Conservation (phyloP, 2,888 invertebrate genomes). For the Chrysolina americana region DNA sequence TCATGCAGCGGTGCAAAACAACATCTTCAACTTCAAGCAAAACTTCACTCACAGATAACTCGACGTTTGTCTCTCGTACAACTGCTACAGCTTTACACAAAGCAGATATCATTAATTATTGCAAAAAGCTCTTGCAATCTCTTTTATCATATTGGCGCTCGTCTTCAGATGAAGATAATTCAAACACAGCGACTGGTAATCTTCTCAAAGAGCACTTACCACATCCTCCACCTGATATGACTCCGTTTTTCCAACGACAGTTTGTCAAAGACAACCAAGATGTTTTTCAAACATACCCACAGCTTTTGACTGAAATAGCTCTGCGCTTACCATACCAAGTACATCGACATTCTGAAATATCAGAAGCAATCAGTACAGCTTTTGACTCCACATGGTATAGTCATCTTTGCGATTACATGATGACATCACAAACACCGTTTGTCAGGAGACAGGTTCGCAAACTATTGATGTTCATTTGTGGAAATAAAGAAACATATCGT, state of each 20-base stretch:
- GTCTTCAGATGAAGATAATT: constrained; percentile 67
- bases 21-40: constrained; percentile 58
- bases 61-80: constrained; percentile 77
- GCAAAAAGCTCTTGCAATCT: constrained; percentile 79
- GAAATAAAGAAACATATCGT: constrained; percentile 95
- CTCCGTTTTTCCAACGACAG: constrained; percentile 93
- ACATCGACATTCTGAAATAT: constrained; percentile 79
- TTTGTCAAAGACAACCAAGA: constrained; percentile 94
- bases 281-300: constrained; percentile 94
- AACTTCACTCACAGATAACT: constrained; percentile 66
- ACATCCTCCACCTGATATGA: constrained; percentile 92
- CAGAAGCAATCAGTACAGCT: constrained; percentile 69
- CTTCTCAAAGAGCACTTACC: constrained; percentile 87
- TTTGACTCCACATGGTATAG: constrained; percentile 82
- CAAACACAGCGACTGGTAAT: constrained; percentile 73
- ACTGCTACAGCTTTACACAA: constrained; percentile 81
- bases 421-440: constrained; percentile 93
- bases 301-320: constrained; percentile 95
- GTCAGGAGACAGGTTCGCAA: constrained; percentile 93
- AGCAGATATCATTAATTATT: constrained; percentile 81
- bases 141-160: constrained; percentile 83
- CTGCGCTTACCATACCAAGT: constrained; percentile 95
- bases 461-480: constrained; percentile 91
- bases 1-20: constrained; percentile 83
- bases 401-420: constrained; percentile 83